Percentiles rank a stretch among this genome's conserved stretches.
Evolutionary conservation across 2,888 invertebrate genomes (phyloP).

Genomic region (Caenorhabditis plicata): DNA sequence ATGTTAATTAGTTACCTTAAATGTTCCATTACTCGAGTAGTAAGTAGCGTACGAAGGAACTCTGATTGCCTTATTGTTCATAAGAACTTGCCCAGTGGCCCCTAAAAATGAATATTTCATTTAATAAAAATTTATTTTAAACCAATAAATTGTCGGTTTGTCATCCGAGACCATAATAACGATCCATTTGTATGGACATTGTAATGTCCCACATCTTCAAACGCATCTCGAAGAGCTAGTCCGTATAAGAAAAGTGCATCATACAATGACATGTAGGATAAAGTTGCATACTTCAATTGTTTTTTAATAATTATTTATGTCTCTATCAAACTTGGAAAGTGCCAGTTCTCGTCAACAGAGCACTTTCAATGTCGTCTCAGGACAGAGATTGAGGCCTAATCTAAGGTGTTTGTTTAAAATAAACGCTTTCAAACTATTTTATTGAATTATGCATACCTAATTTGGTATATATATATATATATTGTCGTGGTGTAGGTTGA

Average conservation of each 20-base stretch:
- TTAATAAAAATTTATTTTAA: not conserved
- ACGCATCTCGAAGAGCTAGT: slow-evolving; percentile 60
- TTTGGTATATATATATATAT: too few species aligned
- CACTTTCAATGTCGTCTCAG: too few species aligned
- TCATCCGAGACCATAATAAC: slow-evolving; percentile 60
- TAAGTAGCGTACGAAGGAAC: slow-evolving; percentile 64
- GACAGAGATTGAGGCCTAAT: too few species aligned
- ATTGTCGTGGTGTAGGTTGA: too few species aligned
- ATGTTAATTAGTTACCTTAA: slow-evolving; percentile 29
- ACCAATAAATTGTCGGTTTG: slow-evolving; percentile 60
- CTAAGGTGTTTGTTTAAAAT: too few species aligned
- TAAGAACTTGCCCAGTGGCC: slow-evolving; percentile 62
- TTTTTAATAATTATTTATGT: not conserved
- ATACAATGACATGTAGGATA: slow-evolving; percentile 62
- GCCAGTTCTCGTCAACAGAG: too few species aligned
- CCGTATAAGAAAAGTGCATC: slow-evolving; percentile 63
- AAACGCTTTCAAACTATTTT: too few species aligned
- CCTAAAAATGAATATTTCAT: slow-evolving; percentile 31
- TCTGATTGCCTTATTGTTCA: slow-evolving; percentile 63
- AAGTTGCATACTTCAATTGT: slow-evolving; percentile 52
- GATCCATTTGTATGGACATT: slow-evolving; percentile 57
- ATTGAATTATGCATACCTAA: too few species aligned
- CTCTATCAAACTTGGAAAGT: not conserved
- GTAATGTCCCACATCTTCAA: slow-evolving; percentile 49
- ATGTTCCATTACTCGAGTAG: slow-evolving; percentile 55